These are phyloP conservation scores for Nowickia ferox DNA, from an alignment of 2,888 invertebrate species.

Conservation along the genomic window DNA sequence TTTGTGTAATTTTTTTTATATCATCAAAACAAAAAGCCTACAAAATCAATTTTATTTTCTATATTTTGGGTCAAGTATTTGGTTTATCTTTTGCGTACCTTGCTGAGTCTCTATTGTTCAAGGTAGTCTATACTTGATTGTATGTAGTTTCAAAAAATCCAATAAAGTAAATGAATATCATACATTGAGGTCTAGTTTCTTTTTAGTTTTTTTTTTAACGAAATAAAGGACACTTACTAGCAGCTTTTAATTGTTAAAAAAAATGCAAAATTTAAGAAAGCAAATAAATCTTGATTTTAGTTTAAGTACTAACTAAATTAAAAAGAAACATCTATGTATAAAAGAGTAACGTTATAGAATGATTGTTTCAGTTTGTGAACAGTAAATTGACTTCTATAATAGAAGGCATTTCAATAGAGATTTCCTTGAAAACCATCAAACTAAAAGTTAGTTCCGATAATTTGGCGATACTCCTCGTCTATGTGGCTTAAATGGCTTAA, in stretches of 20 bases:
- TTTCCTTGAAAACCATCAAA: too few relatives aligned
- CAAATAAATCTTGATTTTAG: not conserved
- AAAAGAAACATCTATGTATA: too few relatives aligned
- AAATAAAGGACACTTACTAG: constrained; percentile 4
- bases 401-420: too few relatives aligned
- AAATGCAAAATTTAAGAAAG: not conserved
- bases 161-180: not conserved
- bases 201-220: not conserved
- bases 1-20: not conserved
- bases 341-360: too few relatives aligned
- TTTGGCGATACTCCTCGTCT: too few relatives aligned
- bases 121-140: constrained; percentile 55
- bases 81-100: constrained; percentile 38
- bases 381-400: too few relatives aligned
- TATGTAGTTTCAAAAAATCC: not conserved
- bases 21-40: not conserved
- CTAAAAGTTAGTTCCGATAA: too few relatives aligned
- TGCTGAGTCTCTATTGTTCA: constrained; percentile 63
- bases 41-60: constrained; percentile 45
- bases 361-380: too few relatives aligned
- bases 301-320: too few relatives aligned
- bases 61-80: constrained; percentile 63
- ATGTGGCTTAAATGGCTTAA: too few relatives aligned
- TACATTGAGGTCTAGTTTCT: not conserved
- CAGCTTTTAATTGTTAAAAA: not conserved